Evolutionary conservation across 1,140 invertebrate species (phyloP).

Genomic region (Wiebesia pumilae): DNA sequence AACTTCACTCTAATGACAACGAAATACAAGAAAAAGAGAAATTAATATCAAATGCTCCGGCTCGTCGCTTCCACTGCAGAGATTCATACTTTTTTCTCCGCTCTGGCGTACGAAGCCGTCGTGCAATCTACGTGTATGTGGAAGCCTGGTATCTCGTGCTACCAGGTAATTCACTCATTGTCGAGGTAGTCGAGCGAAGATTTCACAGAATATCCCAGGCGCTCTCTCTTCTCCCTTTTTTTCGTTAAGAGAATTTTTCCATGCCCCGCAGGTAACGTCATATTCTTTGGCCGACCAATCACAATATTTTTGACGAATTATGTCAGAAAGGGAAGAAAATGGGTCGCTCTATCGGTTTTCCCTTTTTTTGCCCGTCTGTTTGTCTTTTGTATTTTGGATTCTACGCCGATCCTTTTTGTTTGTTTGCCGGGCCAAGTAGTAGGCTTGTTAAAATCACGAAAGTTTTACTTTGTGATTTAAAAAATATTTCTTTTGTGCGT

Average conservation of each 20-base stretch:
- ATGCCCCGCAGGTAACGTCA: conserved; percentile 69
- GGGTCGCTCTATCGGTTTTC: conserved; percentile 51
- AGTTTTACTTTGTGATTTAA: conserved; percentile 46
- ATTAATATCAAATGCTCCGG: conserved; percentile 23
- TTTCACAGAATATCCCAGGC: conserved; percentile 29
- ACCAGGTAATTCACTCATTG: conserved; percentile 32
- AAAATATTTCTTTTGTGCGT: conserved; percentile 40
- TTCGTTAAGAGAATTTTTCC: conserved; percentile 38
- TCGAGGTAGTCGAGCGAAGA: conserved; percentile 32
- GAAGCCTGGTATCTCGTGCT: conserved; percentile 19
- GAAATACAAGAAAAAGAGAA: neutral
- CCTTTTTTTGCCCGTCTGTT: conserved; percentile 47
- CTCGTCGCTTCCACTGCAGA: neutral
- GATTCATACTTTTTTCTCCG: neutral
- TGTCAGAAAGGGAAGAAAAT: conserved; percentile 60
- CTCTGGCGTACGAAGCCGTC: neutral
- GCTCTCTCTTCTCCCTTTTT: conserved; percentile 36
- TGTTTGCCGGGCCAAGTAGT: conserved; percentile 33
- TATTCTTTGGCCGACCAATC: conserved; percentile 70
- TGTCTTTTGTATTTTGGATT: conserved; percentile 50
- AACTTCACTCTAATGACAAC: neutral
- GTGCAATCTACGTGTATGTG: neutral
- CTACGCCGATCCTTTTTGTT: conserved; percentile 32
- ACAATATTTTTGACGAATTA: conserved; percentile 77
- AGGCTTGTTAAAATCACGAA: conserved; percentile 52